Evolutionary conservation across 1,140 invertebrate genomes (phyloP).

Genomic region (Zaprionus davidi): DNA sequence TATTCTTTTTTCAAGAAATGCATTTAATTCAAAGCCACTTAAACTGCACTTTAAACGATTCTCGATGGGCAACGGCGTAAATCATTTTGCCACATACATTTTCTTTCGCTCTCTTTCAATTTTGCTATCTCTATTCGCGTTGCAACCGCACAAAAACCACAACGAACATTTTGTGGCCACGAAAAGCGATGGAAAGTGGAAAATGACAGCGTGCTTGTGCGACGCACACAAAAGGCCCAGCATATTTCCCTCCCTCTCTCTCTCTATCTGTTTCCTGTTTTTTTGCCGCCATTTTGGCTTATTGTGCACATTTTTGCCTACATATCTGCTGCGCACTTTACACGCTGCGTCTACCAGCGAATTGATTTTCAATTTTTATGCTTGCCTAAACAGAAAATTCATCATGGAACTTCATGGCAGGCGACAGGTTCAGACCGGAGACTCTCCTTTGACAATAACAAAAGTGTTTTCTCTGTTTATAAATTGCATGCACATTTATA

Average conservation of each 20-base stretch:
- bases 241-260: slow-evolving; percentile 16
- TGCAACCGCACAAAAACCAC: slow-evolving; percentile 10
- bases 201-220: slow-evolving; percentile 2
- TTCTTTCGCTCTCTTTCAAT: slow-evolving; percentile 13
- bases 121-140: slow-evolving; percentile 21
- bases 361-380: slow-evolving; percentile 77
- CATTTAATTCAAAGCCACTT: slow-evolving; percentile 4
- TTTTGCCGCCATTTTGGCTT: slow-evolving; percentile 24
- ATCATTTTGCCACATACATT: slow-evolving; percentile 34
- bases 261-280: background rate
- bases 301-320: slow-evolving; percentile 50
- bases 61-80: background rate
- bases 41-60: background rate
- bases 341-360: slow-evolving; percentile 47
- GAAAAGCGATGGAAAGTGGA: slow-evolving; percentile 11
- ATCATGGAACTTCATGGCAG: slow-evolving; percentile 26
- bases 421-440: slow-evolving; percentile 31
- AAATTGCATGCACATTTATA: slow-evolving; percentile 33
- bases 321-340: slow-evolving; percentile 48
- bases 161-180: slow-evolving; percentile 19
- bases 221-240: slow-evolving; percentile 21
- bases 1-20: background rate
- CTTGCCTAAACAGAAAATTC: slow-evolving; percentile 73
- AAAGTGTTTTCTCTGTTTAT: slow-evolving; percentile 7
- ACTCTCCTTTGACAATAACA: background rate